Evolutionary conservation across 1,140 invertebrate genomes (phyloP), one percentile per base, ranked within the genome.

Genomic region (Tenebrio molitor): DNA sequence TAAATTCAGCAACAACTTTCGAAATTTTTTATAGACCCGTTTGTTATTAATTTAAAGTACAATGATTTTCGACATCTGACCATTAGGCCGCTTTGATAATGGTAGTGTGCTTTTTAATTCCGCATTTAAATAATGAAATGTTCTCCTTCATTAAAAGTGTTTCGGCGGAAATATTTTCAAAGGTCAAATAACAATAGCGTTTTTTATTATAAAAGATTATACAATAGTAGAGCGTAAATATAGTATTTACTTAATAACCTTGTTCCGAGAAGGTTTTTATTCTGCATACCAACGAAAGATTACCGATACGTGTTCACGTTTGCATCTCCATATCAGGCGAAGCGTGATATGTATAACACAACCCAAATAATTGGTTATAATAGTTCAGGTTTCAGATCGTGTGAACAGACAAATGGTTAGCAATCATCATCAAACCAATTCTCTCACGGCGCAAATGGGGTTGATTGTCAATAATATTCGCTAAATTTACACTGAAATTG

Each of bases 291-390:
- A 50, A 36, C 34, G 44, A 69, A 63, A 77, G 74, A 78, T 77
- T 74, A 77, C 75, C 25, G 72, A 77, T 77, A 76, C 78, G 76
- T 79, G 74, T 64, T 68, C 78, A 79, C 77, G 77, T 76, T 76
- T 42, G 63, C 69, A 66, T 72, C 71, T 72, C 76, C 76, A 74
- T 77, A 78, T 77, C 74, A 65, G 68, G 73, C 71, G 39, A 74
- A 72, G 76, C 73, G 76, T 79, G 79, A 78, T 78, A 80, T 80
- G 78, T 80, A 79, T 79, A 80, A 79, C 79, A 80, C 78, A 79
- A 77, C 75, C 79, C 77, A 79, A 80, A 80, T 80, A 80, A 80
- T 80, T 80, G 79, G 78, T 75, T 79, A 79, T 80, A 80, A 80
- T 80, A 78, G 78, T 79, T 78, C 75, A 73, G 74, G 77, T 79